Conservation (phyloP, 2,113 vertebrate species). For the Cryptotis parvus region DNA sequence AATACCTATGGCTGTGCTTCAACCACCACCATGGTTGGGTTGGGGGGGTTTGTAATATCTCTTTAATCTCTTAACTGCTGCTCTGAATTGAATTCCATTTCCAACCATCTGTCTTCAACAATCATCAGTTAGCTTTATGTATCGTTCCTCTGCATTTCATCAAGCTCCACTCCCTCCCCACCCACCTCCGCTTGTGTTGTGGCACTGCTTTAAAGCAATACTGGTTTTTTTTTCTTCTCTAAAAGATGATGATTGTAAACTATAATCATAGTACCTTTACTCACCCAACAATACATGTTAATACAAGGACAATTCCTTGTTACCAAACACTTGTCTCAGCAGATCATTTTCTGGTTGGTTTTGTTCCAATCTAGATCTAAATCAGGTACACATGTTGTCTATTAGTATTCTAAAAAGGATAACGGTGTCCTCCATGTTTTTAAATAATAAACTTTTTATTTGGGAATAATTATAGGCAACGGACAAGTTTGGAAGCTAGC, state of each 20-base stretch:
- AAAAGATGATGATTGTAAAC: conserved; percentile 7
- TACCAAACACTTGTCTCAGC: background rate
- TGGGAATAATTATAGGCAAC: background rate
- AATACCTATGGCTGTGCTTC: background rate
- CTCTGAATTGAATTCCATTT: too few species aligned
- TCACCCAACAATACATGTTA: background rate
- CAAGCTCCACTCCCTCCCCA: background rate
- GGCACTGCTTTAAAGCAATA: conserved; percentile 20
- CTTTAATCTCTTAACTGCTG: too few species aligned
- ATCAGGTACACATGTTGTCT: background rate
- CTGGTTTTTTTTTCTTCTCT: conserved; percentile 1
- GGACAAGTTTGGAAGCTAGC: background rate
- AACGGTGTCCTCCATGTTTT: background rate
- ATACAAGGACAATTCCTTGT: background rate
- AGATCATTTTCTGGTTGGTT: background rate
- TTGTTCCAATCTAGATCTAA: background rate
- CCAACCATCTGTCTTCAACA: too few species aligned
- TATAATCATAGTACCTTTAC: background rate
- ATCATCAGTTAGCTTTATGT: too few species aligned
- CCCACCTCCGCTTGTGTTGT: background rate
- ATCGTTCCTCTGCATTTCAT: too few species aligned
- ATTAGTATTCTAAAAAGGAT: background rate
- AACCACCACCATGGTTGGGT: background rate
- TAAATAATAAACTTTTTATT: background rate
- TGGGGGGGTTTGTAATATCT: conserved; percentile 28